Evolutionary conservation across 2,888 invertebrate species (phyloP), one percentile per base, ranked within the genome.

Genomic region (Nipponacmea schrenckii): DNA sequence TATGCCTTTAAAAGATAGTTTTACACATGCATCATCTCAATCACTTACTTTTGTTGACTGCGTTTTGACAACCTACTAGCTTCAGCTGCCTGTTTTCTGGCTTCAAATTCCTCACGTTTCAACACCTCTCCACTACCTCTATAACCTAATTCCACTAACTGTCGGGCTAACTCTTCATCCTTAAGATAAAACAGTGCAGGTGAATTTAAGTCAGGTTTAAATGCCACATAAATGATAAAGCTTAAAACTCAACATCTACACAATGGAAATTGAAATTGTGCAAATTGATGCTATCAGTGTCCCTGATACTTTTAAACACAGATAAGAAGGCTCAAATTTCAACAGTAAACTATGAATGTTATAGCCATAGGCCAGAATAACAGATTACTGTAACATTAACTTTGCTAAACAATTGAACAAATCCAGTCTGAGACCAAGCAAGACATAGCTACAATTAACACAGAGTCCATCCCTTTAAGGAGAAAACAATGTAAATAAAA

Each of bases 91-190:
- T 84, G 83, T 77, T 89, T 89, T 64, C 89, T 80, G 0, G 88
- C 88, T 70, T 88, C 88, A 83, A 89, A 90, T 69, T 90, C 89
- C 73, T 89, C 90, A 68, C 89, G 70, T 72, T 89, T 89, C 50
- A 90, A 78, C 17, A 90, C 88, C 74, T 90, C 89, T 14, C 90
- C 90, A 81, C 88, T 89, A 14, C 90, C 93, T 90, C 94, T 92
- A 88, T 94, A 95, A 70, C 95, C 96, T 79, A 95, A 90, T 84
- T 94, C 93, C 26, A 94, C 94, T 56, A 96, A 90, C 82, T 91
- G 92, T 68, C 94, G 91, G 0, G 94, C 92, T 44, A 92, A 90
- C 20, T 91, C 90, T 67, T 92, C 91, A 86, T 93, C 95, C 90
- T 90, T 48, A 69, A 70, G 24, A 62, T 62, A 48, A 39, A 20